Conservation (phyloP, 92 coral and sea anemone species). For the Actinernus sp. region DNA sequence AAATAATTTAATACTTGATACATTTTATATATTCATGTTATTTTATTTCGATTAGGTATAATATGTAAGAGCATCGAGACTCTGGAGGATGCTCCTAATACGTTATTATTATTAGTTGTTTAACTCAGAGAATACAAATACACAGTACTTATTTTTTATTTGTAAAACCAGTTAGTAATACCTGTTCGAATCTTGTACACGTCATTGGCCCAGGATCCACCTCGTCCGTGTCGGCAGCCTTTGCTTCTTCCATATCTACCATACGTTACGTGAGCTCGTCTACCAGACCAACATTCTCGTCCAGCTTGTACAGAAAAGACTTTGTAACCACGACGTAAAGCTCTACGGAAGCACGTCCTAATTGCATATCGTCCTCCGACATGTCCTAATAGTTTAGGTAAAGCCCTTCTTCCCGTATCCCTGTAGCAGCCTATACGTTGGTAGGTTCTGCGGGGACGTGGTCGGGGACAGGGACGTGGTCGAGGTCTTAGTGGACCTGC, state of each 20-base stretch:
- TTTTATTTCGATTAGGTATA: too few relatives aligned
- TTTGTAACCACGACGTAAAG: conserved; percentile 23
- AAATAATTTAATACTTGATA: too few relatives aligned
- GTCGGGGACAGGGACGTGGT: background rate
- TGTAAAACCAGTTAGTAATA: too few relatives aligned
- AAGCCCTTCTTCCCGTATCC: background rate
- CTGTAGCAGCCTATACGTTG: background rate
- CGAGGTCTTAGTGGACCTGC: too few relatives aligned
- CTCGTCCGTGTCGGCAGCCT: conserved; percentile 24
- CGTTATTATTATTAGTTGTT: too few relatives aligned
- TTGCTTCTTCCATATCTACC: conserved; percentile 7
- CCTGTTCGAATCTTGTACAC: conserved; percentile 43
- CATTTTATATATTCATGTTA: too few relatives aligned
- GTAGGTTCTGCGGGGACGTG: background rate
- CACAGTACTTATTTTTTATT: too few relatives aligned
- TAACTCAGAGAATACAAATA: too few relatives aligned
- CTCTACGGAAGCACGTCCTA: conserved; percentile 11
- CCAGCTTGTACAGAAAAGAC: conserved; percentile 23
- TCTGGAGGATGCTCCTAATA: too few relatives aligned
- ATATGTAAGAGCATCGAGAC: too few relatives aligned
- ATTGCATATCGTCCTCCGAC: conserved; percentile 3
- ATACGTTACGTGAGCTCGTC: conserved; percentile 13
- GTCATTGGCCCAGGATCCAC: conserved; percentile 15
- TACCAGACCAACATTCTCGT: conserved; percentile 38
- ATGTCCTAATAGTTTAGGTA: too few relatives aligned